Base-by-base conservation (phyloP, 2,888 invertebrate species). In the Watsonalla cultraria region DNA sequence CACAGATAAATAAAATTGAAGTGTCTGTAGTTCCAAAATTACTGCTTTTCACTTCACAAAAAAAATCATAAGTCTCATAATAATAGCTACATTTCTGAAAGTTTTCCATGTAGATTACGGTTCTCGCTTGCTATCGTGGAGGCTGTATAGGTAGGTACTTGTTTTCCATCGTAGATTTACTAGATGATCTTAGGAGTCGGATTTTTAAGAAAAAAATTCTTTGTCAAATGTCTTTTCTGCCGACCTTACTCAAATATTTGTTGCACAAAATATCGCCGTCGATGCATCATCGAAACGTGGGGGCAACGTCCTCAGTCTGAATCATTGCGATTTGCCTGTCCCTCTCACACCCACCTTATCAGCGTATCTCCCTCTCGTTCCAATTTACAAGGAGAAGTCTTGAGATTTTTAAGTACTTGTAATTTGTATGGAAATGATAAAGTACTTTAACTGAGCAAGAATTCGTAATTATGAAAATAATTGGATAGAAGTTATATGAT, bases 201-300 rank as follows among this genome's bases (percentile, higher is more conserved):
- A 24, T 24, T 24, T 24, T 24, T 24, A 24, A 2, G 24, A 24
- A 24, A 4, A 11, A 42, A 42, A 11, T 39, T 35, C 35, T 5
- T 42, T 42, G 11, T 5, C 4, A 11, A 5, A 11, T 11, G 42
- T 4, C 42, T 5, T 5, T 5, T 5, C 11, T 42, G 8, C 42
- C 11, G 42, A 46, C 46, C 5, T 5, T 46, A 46, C 46, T 33
- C 33, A 42, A 47, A 35, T 53, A 48, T 49, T 39, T 37, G 13
- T 15, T 49, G 37, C 15, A 49, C 49, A 49, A 49, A 49, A 49
- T 49, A 49, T 39, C 49, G 49, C 37, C 65, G 54, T 55, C 70
- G 72, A 77, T 78, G 80, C 71, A 74, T 82, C 82, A 80, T 82
- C 81, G 76, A 83, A 82, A 77, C 76, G 67, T 61, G 58, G 64